These are phyloP conservation scores for Podilymbus podiceps DNA, from an alignment of 2,113 vertebrate genomes.

Conservation along the genomic window DNA sequence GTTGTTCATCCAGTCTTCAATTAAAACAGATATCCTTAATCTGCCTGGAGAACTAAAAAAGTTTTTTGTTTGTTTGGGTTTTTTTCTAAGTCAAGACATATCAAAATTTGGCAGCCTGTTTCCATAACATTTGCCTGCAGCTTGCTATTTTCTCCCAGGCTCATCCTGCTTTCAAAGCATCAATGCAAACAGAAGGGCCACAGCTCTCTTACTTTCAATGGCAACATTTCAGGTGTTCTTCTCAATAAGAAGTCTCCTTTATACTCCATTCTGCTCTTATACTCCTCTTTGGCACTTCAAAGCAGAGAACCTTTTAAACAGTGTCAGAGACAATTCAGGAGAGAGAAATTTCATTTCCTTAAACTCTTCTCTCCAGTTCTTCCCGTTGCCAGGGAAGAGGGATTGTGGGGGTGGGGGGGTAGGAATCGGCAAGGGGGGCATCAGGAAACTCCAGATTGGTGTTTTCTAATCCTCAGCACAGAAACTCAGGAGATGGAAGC, in stretches of 20 bases:
- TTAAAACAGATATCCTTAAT: not conserved
- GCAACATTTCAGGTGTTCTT: not conserved
- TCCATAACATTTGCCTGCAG: not conserved
- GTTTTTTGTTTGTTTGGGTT: not conserved
- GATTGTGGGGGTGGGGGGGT: not conserved
- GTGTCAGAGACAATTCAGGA: not conserved
- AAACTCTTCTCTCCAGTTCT: not conserved
- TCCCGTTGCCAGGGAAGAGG: not conserved
- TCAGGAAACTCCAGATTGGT: not conserved
- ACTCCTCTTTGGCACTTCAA: not conserved
- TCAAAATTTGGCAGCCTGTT: not conserved
- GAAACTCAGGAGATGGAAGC: not conserved
- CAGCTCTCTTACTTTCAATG: not conserved
- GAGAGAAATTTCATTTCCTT: not conserved
- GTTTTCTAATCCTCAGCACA: not conserved
- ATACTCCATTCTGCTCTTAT: not conserved
- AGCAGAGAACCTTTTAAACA: not conserved
- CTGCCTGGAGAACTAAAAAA: not conserved
- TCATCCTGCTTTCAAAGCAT: not conserved
- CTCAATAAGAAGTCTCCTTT: not conserved
- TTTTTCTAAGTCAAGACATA: not conserved
- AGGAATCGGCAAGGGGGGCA: too few relatives aligned
- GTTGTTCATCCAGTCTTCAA: not conserved
- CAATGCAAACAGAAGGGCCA: not conserved
- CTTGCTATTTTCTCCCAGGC: not conserved